Evolutionary conservation across 2,888 invertebrate genomes (phyloP).

Genomic region (Aspidapion aeneum): DNA sequence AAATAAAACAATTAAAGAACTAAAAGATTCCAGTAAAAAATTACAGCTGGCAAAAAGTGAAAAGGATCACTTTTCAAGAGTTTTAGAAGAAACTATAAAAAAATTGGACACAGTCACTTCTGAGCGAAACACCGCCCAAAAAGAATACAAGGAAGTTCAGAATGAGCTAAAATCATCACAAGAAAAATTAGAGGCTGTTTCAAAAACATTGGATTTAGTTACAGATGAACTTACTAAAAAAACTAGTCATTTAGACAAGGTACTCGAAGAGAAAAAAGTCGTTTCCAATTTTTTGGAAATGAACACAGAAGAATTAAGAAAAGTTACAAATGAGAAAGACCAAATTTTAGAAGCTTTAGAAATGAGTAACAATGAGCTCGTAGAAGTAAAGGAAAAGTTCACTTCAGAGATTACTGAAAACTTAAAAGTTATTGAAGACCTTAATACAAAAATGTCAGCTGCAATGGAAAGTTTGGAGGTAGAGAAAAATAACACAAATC

Average conservation of each 20-base stretch:
- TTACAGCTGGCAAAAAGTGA: conserved; percentile 4
- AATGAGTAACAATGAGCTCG: conserved; percentile 26
- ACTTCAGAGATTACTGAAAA: not conserved
- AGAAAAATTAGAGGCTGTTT: conserved; percentile 6
- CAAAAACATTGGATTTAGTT: not conserved
- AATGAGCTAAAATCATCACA: conserved; percentile 8
- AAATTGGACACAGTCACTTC: conserved; percentile 3
- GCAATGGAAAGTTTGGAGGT: not conserved
- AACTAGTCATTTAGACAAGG: conserved; percentile 7
- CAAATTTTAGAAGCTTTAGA: conserved; percentile 28
- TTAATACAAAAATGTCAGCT: not conserved
- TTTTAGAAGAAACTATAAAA: conserved; percentile 4
- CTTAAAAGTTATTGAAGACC: not conserved
- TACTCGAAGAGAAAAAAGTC: conserved; percentile 27
- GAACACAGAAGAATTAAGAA: conserved; percentile 27
- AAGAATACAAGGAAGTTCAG: conserved; percentile 8
- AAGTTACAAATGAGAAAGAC: conserved; percentile 28
- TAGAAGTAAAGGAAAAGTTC: conserved; percentile 17
- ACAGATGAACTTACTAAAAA: conserved; percentile 10
- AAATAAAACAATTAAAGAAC: not conserved
- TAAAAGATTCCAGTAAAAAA: conserved; percentile 2
- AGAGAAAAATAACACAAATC: too few relatives aligned
- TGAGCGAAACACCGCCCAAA: conserved; percentile 5
- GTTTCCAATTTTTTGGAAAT: conserved; percentile 29
- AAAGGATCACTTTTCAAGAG: conserved; percentile 6